Percentiles rank a stretch among this genome's conserved stretches.
These are phyloP conservation scores for Sciurus vulgaris DNA, from an alignment of 2,797 vertebrate genomes.

Conservation along the genomic window DNA sequence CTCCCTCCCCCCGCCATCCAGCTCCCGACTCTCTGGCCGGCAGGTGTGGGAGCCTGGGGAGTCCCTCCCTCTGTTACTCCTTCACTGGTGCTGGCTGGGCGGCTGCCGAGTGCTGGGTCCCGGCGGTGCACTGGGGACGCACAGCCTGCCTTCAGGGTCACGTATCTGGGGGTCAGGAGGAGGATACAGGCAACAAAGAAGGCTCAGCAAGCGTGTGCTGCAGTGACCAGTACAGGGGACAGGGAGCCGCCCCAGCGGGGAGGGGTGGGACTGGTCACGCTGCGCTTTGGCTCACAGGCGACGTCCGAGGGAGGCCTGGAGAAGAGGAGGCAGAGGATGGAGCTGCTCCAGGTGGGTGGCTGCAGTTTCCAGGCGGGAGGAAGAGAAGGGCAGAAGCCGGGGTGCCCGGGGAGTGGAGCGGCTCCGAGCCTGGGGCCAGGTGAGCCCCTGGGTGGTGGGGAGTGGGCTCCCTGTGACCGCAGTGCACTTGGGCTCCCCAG, in stretches of 20 bases:
- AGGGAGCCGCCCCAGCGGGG: fast-evolving
- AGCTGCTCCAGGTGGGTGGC: fast-evolving
- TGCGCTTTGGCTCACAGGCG: not conserved
- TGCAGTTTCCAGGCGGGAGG: not conserved
- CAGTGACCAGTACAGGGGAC: fast-evolving
- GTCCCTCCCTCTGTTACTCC: fast-evolving
- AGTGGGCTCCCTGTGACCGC: fast-evolving
- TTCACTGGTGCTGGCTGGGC: fast-evolving
- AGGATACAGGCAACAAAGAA: not conserved
- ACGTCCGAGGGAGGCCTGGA: not conserved
- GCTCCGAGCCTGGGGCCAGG: not conserved
- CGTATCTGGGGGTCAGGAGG: no score
- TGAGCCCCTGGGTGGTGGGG: not conserved
- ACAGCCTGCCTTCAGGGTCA: not conserved
- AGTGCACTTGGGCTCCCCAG: fast-evolving
- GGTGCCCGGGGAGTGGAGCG: not conserved
- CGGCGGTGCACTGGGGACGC: no score
- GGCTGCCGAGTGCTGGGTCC: fast-evolving
- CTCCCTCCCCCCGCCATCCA: no score
- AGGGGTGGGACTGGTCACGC: no score
- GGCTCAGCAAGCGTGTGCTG: fast-evolving
- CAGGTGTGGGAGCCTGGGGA: fast-evolving
- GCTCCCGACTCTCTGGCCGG: not conserved
- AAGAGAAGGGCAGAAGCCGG: not conserved
- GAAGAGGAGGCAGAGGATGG: fast-evolving